Base-by-base conservation (phyloP, 1,140 invertebrate species). In the Aphelinus atriplicis region DNA sequence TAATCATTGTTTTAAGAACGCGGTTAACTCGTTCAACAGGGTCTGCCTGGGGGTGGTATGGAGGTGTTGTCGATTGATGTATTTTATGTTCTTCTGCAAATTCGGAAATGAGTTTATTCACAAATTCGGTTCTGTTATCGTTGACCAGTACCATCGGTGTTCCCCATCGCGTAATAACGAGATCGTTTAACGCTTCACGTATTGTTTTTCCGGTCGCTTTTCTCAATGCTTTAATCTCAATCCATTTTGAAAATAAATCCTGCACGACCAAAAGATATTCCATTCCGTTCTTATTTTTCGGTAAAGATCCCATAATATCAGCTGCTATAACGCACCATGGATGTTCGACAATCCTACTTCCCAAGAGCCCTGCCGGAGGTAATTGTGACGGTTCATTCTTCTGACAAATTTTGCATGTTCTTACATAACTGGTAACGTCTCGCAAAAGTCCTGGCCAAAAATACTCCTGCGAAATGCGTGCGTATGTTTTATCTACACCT, bases 31-130 rank as follows among this genome's bases (percentile, higher is more conserved):
- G 69, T 77, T 89, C 88, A 0, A 83, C 82, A 0, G 82, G 82
- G 65, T 89, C 88, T 0, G 84, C 78, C 62, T 85, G 80, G 3
- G 87, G 82, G 73, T 87, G 84, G 73, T 89, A 89, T 0, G 80
- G 47, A 0, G 83, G 80, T 0, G 79, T 82, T 4, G 81, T 80
- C 0, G 26, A 45, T 63, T 86, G 84, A 6, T 78, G 63, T 0
- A 83, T 68, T 7, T 80, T 78, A 47, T 79, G 71, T 4, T 79
- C 55, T 3, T 71, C 42, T 1, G 73, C 42, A 46, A 74, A 58
- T 0, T 66, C 42, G 0, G 60, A 5, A 7, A 78, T 56, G 3
- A 43, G 45, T 46, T 53, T 50, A 42, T 78, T 78, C 2, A 68
- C 7, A 46, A 77, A 78, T 42, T 77, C 77, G 2, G 77, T 74